Conservation (phyloP, 2,113 vertebrate genomes). For the Zosterops pallidus region DNA sequence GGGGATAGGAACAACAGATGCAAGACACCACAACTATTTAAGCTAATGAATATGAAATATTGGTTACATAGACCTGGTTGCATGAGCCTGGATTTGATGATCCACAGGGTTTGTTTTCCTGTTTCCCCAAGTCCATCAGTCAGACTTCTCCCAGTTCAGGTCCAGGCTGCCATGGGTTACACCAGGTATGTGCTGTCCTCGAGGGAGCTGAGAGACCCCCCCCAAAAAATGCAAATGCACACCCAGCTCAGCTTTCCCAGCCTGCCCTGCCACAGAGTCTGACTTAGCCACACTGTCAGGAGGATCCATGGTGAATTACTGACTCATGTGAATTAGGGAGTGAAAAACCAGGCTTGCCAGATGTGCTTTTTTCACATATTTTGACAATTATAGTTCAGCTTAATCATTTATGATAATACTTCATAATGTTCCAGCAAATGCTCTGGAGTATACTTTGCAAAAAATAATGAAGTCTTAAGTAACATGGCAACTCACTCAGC, state of each 20-base stretch:
- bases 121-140: not conserved
- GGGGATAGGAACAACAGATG: no score
- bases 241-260: not conserved
- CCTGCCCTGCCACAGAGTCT: not conserved
- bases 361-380: conserved; percentile 68
- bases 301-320: not conserved
- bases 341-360: conserved; percentile 13
- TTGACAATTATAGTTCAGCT: conserved; percentile 65
- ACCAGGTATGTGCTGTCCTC: fast-evolving
- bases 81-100: not conserved
- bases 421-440: conserved; percentile 56
- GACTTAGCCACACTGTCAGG: not conserved
- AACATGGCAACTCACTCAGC: conserved; percentile 36
- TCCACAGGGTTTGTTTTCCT: fast-evolving
- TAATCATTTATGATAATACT: conserved; percentile 70
- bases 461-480: conserved; percentile 62
- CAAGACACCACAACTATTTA: not conserved
- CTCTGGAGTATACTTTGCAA: conserved; percentile 57
- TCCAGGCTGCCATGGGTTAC: not conserved
- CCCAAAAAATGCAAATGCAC: not conserved
- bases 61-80: not conserved
- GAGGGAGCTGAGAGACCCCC: not conserved
- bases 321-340: conserved; percentile 3
- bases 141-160: not conserved
- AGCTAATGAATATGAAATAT: not conserved